Conservation (phyloP, 1,140 invertebrate genomes). For the Acromyrmex echinatior region DNA sequence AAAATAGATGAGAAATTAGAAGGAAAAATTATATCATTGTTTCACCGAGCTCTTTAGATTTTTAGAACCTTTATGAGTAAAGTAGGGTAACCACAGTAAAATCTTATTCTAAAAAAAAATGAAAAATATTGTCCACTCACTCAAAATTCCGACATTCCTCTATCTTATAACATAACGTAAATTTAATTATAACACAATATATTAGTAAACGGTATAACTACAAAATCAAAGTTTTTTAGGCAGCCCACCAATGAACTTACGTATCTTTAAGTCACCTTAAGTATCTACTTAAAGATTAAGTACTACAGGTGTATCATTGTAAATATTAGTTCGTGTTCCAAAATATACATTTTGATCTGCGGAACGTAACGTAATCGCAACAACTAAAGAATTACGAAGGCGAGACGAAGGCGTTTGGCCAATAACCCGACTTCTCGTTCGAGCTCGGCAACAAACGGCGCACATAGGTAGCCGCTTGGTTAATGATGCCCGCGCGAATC, state of each 20-base stretch:
- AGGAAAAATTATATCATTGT: not conserved
- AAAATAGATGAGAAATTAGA: not conserved
- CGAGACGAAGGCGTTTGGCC: slow-evolving; percentile 36
- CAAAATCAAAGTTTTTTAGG: too few species aligned
- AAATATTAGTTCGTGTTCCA: not conserved
- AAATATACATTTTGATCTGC: slow-evolving; percentile 1
- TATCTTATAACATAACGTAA: too few species aligned
- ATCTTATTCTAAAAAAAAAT: too few species aligned
- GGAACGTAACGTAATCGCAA: not conserved
- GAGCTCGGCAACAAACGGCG: slow-evolving; percentile 47
- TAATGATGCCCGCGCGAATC: slow-evolving; percentile 74
- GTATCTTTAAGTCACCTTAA: too few species aligned
- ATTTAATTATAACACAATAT: too few species aligned
- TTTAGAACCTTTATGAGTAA: not conserved
- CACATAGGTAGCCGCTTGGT: slow-evolving; percentile 71
- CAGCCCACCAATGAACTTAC: too few species aligned
- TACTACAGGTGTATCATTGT: not conserved
- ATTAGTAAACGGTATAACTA: too few species aligned
- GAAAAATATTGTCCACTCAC: too few species aligned
- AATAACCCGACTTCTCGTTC: slow-evolving; percentile 59
- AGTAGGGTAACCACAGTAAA: too few species aligned
- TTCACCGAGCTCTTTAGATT: not conserved
- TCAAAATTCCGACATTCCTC: too few species aligned
- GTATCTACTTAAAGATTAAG: too few species aligned
- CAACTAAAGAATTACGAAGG: not conserved